These are phyloP conservation scores for Gymnocephalus cernua DNA, from an alignment of 2,113 vertebrate species.

Conservation along the genomic window DNA sequence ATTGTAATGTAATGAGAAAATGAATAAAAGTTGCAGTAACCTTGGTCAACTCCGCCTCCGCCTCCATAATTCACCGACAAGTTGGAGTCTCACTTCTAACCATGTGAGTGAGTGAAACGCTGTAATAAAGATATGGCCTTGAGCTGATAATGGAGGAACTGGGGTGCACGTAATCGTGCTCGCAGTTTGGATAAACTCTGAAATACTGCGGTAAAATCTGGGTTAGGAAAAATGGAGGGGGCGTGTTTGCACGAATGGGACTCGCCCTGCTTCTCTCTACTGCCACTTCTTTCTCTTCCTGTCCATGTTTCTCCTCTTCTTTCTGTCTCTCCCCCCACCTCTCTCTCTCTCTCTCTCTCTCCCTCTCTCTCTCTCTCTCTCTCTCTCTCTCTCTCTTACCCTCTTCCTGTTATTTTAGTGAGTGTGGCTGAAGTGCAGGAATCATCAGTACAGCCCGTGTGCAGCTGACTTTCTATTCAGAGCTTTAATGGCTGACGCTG, in stretches of 20 bases:
- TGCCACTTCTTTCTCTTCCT: conserved; percentile 26
- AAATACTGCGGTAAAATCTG: neutral
- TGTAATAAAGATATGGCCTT: neutral
- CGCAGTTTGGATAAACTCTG: neutral
- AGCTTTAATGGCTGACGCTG: conserved; percentile 44
- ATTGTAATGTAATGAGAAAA: conserved; percentile 15
- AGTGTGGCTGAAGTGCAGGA: conserved; percentile 57
- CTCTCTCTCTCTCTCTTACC: neutral
- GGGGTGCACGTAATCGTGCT: neutral
- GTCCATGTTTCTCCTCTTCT: conserved; percentile 16
- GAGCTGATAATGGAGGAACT: neutral
- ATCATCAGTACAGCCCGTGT: conserved; percentile 38
- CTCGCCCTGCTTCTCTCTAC: conserved; percentile 3
- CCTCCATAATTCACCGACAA: neutral
- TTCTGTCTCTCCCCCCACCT: neutral
- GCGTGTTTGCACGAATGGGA: neutral
- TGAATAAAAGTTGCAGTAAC: neutral
- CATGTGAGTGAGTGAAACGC: neutral
- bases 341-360: neutral
- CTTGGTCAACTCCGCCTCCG: neutral
- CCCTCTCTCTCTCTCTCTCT: neutral
- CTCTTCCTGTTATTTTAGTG: conserved; percentile 62
- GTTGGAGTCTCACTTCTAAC: neutral
- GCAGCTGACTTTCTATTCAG: conserved; percentile 74
- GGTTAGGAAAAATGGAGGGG: neutral